These are phyloP conservation scores for Morus bassanus DNA, from an alignment of 2,797 vertebrate genomes.

Conservation along the genomic window DNA sequence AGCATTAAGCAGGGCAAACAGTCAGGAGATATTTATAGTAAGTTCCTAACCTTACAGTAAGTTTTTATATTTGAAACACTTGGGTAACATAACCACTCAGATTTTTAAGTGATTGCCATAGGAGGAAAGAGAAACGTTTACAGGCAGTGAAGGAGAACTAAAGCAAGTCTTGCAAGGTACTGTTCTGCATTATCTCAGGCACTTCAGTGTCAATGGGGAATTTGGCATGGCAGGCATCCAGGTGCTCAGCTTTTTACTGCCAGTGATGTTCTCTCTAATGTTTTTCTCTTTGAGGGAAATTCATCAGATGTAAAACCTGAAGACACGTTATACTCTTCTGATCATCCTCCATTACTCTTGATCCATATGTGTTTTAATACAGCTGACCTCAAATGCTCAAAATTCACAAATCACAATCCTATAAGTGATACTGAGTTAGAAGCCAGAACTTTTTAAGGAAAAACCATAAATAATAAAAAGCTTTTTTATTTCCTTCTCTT, in stretches of 20 bases:
- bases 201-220: background rate
- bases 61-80: background rate
- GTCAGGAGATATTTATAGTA: background rate
- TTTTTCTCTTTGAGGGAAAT: slow-evolving; percentile 8
- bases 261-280: background rate
- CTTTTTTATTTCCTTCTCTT: background rate
- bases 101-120: slow-evolving; percentile 12
- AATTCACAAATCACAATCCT: background rate
- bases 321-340: background rate
- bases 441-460: background rate
- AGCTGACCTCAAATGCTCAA: background rate
- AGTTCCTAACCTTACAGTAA: background rate
- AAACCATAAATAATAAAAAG: background rate
- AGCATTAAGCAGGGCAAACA: background rate
- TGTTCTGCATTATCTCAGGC: slow-evolving; percentile 22
- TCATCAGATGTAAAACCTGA: slow-evolving; percentile 3
- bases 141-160: background rate
- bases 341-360: background rate
- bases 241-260: slow-evolving; percentile 16
- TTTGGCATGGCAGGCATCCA: background rate
- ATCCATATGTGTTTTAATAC: background rate
- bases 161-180: background rate
- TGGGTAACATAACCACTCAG: background rate
- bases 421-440: background rate
- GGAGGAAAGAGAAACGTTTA: slow-evolving; percentile 37